Evolutionary conservation across 2,797 vertebrate genomes (phyloP), one percentile per base, ranked within the genome.

Genomic region (Iguana delicatissima): DNA sequence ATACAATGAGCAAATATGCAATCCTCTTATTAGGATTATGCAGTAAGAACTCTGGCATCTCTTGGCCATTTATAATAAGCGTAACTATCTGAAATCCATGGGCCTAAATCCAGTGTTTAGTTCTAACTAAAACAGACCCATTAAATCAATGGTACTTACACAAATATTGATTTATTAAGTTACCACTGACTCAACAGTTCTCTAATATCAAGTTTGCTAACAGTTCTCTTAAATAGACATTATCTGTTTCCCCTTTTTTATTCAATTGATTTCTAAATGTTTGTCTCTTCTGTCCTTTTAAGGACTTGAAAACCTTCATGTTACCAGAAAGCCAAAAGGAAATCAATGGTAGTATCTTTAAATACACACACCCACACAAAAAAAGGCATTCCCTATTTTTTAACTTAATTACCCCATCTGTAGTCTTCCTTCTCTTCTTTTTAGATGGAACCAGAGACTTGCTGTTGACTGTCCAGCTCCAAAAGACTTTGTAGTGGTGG

Each of bases 401-500:
- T 1, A 0, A 1, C 35, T 85, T 92, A 93, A 93, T 96, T 97
- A 99, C 99, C 98, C 98, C 99, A 38, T 98, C 96, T 0, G 98
- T 97, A 80, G 98, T 99, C 98, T 98, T 99, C 85, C 98, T 98
- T 95, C 98, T 98, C 95, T 98, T 99, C 97, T 98, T 99, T 95
- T 98, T 99, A 24, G 98, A 97, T 3, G 98, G 98, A 85, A 98
- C 98, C 73, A 97, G 95, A 0, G 98, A 97, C 97, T 98, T 98
- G 91, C 98, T 97, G 20, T 96, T 95, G 50, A 97, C 97, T 0
- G 96, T 98, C 98, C 99, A 99, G 96, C 98, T 99, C 99, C 99
- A 99, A 94, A 98, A 98, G 22, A 99, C 98, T 95, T 98, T 99
- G 97, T 98, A 99, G 97, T 99, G 99, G 90, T 99, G 99, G 14